Evolutionary conservation across 2,113 vertebrate species (phyloP).

Genomic region (Balaeniceps rex): DNA sequence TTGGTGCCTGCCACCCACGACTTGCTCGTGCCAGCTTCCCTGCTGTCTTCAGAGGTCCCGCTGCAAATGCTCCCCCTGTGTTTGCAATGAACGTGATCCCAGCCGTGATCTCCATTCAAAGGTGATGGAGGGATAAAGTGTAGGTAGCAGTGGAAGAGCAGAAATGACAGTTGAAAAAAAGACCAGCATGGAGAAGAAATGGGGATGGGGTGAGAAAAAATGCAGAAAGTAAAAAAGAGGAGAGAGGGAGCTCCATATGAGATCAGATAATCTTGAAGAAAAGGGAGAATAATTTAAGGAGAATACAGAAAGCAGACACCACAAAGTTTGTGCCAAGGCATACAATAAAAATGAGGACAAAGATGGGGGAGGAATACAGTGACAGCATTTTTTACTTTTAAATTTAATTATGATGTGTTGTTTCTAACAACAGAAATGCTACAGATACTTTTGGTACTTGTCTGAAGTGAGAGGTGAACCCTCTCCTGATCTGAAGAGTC

Average conservation of each 20-base stretch:
- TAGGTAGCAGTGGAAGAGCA: neutral
- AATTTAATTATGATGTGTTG: neutral
- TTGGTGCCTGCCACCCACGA: neutral
- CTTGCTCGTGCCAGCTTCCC: neutral
- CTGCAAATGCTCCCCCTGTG: fast-evolving
- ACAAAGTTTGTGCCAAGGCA: neutral
- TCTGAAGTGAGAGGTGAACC: neutral
- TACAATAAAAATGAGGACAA: neutral
- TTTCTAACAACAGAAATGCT: constrained; percentile 9
- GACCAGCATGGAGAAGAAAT: neutral
- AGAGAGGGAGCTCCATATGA: neutral
- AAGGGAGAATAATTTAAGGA: neutral
- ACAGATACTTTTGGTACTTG: neutral
- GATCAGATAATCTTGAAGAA: neutral
- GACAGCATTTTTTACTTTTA: constrained; percentile 16
- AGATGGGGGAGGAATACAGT: neutral
- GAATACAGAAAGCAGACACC: neutral
- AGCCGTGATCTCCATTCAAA: neutral
- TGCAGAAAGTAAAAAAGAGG: neutral
- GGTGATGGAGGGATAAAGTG: neutral
- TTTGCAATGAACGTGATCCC: neutral
- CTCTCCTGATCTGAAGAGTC: neutral
- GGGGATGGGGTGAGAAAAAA: neutral
- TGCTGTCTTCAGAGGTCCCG: neutral
- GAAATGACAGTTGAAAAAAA: neutral